Evolutionary conservation across 2,113 vertebrate species (phyloP), one percentile per base, ranked within the genome.

Genomic region (Nesogale talazaci): DNA sequence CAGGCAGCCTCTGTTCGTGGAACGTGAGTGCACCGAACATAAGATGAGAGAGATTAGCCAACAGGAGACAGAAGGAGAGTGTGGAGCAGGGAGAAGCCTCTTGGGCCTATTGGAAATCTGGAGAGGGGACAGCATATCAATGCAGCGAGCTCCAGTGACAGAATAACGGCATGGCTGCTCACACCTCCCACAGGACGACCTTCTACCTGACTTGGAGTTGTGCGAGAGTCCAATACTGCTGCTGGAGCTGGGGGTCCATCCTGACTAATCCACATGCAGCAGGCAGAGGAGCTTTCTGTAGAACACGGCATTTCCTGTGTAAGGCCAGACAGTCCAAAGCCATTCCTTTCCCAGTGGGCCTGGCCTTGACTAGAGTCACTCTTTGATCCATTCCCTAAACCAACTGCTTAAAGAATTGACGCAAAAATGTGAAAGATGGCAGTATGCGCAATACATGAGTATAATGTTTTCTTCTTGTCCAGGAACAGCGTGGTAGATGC

Each of bases 401-500:
- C 85, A 40, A 46, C 19, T 25, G 36, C 27, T 10, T 89, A 57
- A 85, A 92, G 46, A n/a, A 61, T 22, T 59, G 38, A 34, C 61
- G 83, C 3, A 80, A 81, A 81, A 38, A 79, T 57, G 11, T 70
- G 25, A 40, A 40, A 29, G 34, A 59, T 52, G 83, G 31, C 29
- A 59, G 2, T 40, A 23, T 67, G 25, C 79, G 93, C 88, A 76
- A 70, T 80, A 72, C 65, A 7, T 52, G 20, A 87, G 16, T 77
- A 31, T 75, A 79, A 46, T 88, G 31, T 6, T 90, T 91, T 59
- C 67, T 70, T 74, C 27, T 86, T 72, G 79, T 89, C 89, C 36
- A 95, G 96, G 15, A 79, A 70, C 61, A 88, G 3, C 27, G 34
- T 17, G 15, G 8, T 36, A 80, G 70, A 95, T 70, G 19, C 83